phyloP scores from a whole-genome alignment of 92 coral and sea anemone genomes.

The Pocillopora grandis region DNA sequence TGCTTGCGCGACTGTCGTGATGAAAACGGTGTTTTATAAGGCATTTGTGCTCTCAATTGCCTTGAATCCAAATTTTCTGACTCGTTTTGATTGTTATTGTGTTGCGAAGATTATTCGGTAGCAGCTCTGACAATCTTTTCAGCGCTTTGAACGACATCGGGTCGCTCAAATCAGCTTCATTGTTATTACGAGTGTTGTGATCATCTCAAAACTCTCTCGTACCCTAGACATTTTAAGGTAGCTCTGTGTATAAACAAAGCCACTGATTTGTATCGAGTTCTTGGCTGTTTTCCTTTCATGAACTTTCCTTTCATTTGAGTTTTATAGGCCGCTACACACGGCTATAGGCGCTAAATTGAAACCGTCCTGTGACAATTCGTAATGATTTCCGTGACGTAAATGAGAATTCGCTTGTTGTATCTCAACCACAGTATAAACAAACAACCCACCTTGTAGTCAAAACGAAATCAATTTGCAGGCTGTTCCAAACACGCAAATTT shows the following conservation, averaged over 20 bases:
- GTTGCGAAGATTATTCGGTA: slow-evolving; percentile 1
- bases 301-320: background rate
- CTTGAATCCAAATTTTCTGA: background rate
- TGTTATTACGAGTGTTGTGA: background rate
- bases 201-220: background rate
- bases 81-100: slow-evolving; percentile 26
- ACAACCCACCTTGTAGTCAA: background rate
- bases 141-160: slow-evolving; percentile 10
- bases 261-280: background rate
- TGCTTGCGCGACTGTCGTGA: slow-evolving; percentile 21
- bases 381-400: slow-evolving; percentile 7
- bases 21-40: background rate
- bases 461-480: background rate
- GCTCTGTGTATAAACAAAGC: background rate
- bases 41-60: background rate
- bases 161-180: background rate
- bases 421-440: too few relatives aligned
- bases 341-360: slow-evolving; percentile 13
- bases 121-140: slow-evolving; percentile 6
- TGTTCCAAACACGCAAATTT: background rate
- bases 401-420: too few relatives aligned
- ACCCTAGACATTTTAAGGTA: background rate
- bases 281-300: background rate
- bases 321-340: background rate
- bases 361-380: background rate